phyloP scores from a whole-genome alignment of 2,113 vertebrate genomes.

The Melanerpes formicivorus region DNA sequence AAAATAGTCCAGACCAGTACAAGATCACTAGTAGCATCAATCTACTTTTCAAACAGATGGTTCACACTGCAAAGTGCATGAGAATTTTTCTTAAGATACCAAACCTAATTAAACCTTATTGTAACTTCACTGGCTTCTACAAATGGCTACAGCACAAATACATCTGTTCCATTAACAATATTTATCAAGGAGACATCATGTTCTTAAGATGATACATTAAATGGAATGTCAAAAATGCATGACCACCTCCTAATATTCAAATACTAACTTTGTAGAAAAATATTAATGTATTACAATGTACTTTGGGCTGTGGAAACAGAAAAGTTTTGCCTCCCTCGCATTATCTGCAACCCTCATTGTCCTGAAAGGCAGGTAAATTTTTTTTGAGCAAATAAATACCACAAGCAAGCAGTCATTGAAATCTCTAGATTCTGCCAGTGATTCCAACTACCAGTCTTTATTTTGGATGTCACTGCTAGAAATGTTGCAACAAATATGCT shows the following conservation, averaged over 20 bases:
- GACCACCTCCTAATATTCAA: not conserved
- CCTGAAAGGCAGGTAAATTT: not conserved
- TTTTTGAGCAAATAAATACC: not conserved
- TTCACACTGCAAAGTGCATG: not conserved
- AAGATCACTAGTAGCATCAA: conserved; percentile 54
- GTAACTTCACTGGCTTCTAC: not conserved
- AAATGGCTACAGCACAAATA: not conserved
- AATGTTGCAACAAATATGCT: not conserved
- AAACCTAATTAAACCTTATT: not conserved
- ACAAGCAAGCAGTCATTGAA: not conserved
- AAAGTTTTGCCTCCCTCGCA: not conserved
- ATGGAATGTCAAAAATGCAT: not conserved
- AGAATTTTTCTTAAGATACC: not conserved
- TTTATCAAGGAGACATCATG: not conserved
- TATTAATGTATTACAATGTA: not conserved
- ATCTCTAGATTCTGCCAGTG: not conserved
- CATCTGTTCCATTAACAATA: not conserved
- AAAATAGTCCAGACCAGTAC: conserved; percentile 76
- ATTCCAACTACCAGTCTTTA: not conserved
- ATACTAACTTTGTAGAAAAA: not conserved
- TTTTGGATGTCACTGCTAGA: not conserved
- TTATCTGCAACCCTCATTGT: not conserved
- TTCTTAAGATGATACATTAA: not conserved
- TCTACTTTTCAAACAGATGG: conserved; percentile 1
- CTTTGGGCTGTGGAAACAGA: not conserved